These are phyloP conservation scores for Arctocebus calabarensis DNA, from an alignment of 2,797 vertebrate species.

Conservation along the genomic window DNA sequence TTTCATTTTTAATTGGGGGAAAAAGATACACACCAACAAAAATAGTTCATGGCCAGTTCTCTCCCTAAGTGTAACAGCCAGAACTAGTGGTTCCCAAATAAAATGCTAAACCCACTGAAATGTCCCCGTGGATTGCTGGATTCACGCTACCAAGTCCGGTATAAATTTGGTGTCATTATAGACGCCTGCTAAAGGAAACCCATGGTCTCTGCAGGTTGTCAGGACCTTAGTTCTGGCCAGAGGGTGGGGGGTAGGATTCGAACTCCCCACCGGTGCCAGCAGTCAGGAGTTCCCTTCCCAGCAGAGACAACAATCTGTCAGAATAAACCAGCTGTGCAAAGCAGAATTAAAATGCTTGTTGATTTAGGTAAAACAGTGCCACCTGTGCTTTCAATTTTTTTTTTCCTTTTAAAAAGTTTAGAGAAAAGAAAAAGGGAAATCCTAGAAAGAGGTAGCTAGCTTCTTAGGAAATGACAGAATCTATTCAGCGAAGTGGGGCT, in stretches of 20 bases:
- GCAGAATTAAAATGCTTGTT: conserved; percentile 48
- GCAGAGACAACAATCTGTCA: neutral
- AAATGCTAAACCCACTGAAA: neutral
- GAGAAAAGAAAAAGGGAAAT: conserved; percentile 26
- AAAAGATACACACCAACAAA: neutral
- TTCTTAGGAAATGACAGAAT: conserved; percentile 15
- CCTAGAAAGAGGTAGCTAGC: conserved; percentile 16
- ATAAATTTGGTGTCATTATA: conserved; percentile 67
- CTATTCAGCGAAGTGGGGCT: neutral
- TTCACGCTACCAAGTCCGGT: neutral
- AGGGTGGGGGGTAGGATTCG: neutral
- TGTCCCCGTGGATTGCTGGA: neutral
- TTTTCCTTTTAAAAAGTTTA: neutral
- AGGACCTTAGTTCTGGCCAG: conserved; percentile 55
- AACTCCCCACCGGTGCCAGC: neutral
- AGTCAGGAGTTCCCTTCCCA: conserved; percentile 40
- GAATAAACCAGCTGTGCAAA: conserved; percentile 39
- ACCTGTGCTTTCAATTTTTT: neutral
- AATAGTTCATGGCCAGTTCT: neutral
- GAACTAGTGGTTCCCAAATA: neutral
- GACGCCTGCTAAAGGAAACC: conserved; percentile 42
- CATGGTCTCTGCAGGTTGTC: conserved; percentile 36
- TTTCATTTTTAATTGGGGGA: neutral
- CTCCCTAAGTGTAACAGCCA: neutral
- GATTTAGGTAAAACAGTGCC: conserved; percentile 49